These are phyloP conservation scores for Protodeltote pygarga DNA, from an alignment of 2,888 invertebrate species.

Conservation along the genomic window DNA sequence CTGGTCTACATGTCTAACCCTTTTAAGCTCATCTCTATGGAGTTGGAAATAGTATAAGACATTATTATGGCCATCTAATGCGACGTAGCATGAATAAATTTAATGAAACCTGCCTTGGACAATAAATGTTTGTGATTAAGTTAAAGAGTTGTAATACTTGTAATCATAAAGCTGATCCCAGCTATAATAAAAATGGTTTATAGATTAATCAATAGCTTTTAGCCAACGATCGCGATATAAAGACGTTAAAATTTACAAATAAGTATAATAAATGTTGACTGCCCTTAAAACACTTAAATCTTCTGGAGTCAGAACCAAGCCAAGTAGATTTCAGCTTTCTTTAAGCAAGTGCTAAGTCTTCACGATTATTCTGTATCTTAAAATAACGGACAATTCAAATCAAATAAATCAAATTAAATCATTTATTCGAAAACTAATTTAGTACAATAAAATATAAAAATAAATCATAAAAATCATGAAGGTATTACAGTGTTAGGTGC, in stretches of 20 bases:
- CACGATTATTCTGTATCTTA: too few relatives aligned
- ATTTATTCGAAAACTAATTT: too few relatives aligned
- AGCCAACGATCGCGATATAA: slow-evolving; percentile 26
- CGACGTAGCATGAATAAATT: slow-evolving; percentile 30
- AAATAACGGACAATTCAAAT: too few relatives aligned
- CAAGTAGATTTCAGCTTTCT: too few relatives aligned
- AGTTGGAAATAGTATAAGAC: slow-evolving; percentile 16
- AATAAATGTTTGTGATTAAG: slow-evolving; percentile 44
- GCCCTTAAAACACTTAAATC: too few relatives aligned
- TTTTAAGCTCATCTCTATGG: slow-evolving; percentile 1
- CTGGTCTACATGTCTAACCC: slow-evolving; percentile 14
- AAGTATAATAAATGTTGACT: slow-evolving; percentile 10
- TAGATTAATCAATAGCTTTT: slow-evolving; percentile 33
- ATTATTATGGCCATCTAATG: slow-evolving; percentile 28
- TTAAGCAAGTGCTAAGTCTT: too few relatives aligned
- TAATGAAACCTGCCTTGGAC: slow-evolving; percentile 19
- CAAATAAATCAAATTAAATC: too few relatives aligned
- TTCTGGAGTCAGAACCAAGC: too few relatives aligned
- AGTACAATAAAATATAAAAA: too few relatives aligned
- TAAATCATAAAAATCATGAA: too few relatives aligned
- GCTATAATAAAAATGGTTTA: slow-evolving; percentile 42
- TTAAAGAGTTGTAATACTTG: slow-evolving; percentile 37
- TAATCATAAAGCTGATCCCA: slow-evolving; percentile 46
- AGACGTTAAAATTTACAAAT: slow-evolving; percentile 12
- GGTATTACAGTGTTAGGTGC: too few relatives aligned